Evolutionary conservation across 1,140 invertebrate genomes (phyloP), one percentile per base, ranked within the genome.

Genomic region (Panagrolaimus sp.): DNA sequence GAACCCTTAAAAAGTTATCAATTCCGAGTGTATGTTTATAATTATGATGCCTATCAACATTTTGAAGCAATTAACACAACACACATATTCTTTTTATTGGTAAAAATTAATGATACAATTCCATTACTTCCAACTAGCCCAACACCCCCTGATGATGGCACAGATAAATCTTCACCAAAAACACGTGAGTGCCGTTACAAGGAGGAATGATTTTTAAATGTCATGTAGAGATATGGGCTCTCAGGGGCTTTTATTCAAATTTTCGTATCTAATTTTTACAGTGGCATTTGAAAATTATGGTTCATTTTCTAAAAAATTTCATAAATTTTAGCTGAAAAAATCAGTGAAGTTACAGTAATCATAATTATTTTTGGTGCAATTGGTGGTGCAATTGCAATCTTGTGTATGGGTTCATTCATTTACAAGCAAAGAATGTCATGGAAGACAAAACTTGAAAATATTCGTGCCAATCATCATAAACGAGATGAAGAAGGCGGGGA

Each of bases 371-470:
- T 58, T 28, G 52, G 52, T 58, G 52, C 52, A 12, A 58, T 58
- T 58, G 52, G 52, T 12, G 52, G 52, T 21, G 21, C 52, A 12
- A 8, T 58, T 10, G 28, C 28, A 21, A 21, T 58, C 17, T 28
- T 58, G 1, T 58, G 52, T 28, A 28, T 21, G 0, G 15, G 52
- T 21, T 58, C 52, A 21, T 58, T 58, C 52, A 12, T 58, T 5
- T 67, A 67, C 12, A 12, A 44, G 5, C 45, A 47, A 55, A 52
- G 46, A 52, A 47, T 67, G 66, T 24, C 47, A 2, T 38, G 66
- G 47, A 67, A 47, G 52, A 67, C 47, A 28, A 67, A 67, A 21
- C 66, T 67, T 0, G 66, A 67, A 28, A 52, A 47, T 15, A 47
- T 67, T 26, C 10, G 66, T 28, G 46, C 46, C 10, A 45, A 67